phyloP scores from a whole-genome alignment of 2,888 invertebrate genomes.

The Dynastes tityus region DNA sequence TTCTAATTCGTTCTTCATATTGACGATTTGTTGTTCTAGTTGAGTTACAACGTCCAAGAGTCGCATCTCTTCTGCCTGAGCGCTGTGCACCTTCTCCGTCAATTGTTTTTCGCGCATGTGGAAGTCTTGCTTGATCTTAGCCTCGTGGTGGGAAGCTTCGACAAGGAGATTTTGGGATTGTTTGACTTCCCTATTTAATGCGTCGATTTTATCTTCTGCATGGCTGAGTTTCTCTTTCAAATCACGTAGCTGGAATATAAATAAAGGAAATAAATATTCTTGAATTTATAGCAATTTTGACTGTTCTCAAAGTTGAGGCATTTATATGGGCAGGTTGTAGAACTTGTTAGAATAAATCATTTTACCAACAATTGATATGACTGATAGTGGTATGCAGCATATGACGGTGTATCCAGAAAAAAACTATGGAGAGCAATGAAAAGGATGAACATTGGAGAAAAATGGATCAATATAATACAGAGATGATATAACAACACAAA shows the following conservation, averaged over 20 bases:
- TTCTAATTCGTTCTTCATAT: constrained; percentile 58
- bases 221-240: constrained; percentile 60
- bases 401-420: too few species aligned
- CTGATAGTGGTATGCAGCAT: too few species aligned
- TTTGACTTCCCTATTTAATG: constrained; percentile 52
- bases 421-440: too few species aligned
- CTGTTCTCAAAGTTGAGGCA: background rate
- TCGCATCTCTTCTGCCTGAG: constrained; percentile 53
- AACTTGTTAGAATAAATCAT: too few species aligned
- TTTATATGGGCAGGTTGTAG: too few species aligned
- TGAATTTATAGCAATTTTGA: background rate
- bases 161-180: constrained; percentile 48
- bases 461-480: too few species aligned
- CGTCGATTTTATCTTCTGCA: constrained; percentile 53
- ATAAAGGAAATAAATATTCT: too few species aligned
- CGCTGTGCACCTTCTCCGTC: constrained; percentile 57
- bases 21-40: constrained; percentile 58
- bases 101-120: constrained; percentile 57
- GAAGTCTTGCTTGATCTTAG: constrained; percentile 55
- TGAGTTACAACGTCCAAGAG: constrained; percentile 56
- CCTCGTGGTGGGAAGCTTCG: constrained; percentile 49
- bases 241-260: constrained; percentile 58
- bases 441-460: too few species aligned
- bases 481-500: too few species aligned
- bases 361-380: too few species aligned